Evolutionary conservation across 2,113 vertebrate genomes (phyloP), one percentile per base, ranked within the genome.

Genomic region (Rhabdornis inornatus): DNA sequence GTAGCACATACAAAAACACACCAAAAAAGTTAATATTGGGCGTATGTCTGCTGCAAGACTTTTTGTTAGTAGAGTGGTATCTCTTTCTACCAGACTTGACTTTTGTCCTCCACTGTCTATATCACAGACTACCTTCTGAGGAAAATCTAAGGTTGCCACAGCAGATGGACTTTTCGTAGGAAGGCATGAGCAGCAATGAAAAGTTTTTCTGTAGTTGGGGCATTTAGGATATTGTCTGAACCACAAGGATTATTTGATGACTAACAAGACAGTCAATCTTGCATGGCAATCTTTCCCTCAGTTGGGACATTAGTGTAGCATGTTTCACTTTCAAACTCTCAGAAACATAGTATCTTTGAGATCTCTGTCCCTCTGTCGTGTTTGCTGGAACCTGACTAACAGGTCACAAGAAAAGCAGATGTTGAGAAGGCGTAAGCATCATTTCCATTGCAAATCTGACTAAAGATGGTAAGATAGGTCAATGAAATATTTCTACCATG

Each of bases 371-470:
- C 74, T 87, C 44, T 69, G 49, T 13, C 91, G 35, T 4, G 10
- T 80, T 90, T 93, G 78, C 37, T 81, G 64, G 65, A 87, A 96
- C 69, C 80, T 63, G 69, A 95, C 39, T 59, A 92, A 87, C 55
- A 87, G 69, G 42, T 78, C 56, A 83, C 66, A 56, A 49, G 52
- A 89, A 78, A 81, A 87, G 31, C 60, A 83, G 44, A 64, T 0
- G 0, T 35, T 8, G 2, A 60, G 45, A 60, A 93, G 91, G 31
- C 2, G 0, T 52, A 44, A 71, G 9, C 22, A 75, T 60, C 3
- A 64, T 56, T 90, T 94, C 61, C 78, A 69, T 7, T 53, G 50
- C 23, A 93, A 68, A 80, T 65, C 23, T 77, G 30, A 66, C 72
- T 69, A 74, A 90, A 92, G 59, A 0, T 14, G 35, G 14, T 33